These are phyloP conservation scores for Acutogordius australiensis DNA, from an alignment of 2,888 invertebrate species.

Conservation along the genomic window DNA sequence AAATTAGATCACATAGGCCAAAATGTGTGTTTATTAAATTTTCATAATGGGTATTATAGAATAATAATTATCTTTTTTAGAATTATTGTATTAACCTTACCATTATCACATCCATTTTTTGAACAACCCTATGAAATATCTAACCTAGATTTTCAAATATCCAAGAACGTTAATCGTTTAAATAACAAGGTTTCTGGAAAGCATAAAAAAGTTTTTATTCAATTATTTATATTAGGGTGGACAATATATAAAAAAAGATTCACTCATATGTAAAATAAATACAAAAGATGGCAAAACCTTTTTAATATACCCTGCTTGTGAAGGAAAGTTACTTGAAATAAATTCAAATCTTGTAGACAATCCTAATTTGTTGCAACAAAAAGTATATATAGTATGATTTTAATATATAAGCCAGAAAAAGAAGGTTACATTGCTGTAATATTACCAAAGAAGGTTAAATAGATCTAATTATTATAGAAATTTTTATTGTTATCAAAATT, in stretches of 20 bases:
- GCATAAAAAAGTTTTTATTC: background rate
- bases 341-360: background rate
- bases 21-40: too few species aligned
- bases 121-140: background rate
- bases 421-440: background rate
- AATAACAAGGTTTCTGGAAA: slow-evolving; percentile 7
- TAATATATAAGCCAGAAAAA: background rate
- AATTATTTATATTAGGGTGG: background rate
- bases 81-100: background rate
- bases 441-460: too few species aligned
- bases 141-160: slow-evolving; percentile 8
- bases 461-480: too few species aligned
- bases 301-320: slow-evolving; percentile 7
- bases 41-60: too few species aligned
- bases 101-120: slow-evolving; percentile 6
- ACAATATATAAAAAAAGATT: slow-evolving; percentile 3
- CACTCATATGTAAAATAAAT: background rate
- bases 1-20: too few species aligned
- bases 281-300: background rate
- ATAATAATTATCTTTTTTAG: too few species aligned
- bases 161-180: background rate
- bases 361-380: background rate
- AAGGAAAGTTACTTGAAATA: slow-evolving; percentile 7
- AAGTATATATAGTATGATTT: background rate
- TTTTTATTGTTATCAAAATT: too few species aligned